Percentiles rank a stretch among this genome's conserved stretches.
These are phyloP conservation scores for Plutomurus gul DNA, from an alignment of 1,140 invertebrate species.

Conservation along the genomic window DNA sequence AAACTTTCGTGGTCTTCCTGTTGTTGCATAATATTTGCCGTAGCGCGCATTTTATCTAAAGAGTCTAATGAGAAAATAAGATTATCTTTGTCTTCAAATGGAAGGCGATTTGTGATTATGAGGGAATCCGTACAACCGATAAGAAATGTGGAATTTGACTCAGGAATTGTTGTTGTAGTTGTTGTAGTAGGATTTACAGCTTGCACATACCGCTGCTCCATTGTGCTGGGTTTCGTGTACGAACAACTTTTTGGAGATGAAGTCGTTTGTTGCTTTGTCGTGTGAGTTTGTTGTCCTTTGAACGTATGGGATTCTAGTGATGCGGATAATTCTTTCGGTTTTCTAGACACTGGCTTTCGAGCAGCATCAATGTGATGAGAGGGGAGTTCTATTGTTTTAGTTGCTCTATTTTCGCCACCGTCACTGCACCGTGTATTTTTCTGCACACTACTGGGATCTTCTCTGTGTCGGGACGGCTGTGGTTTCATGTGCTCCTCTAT, in stretches of 20 bases:
- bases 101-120: background rate
- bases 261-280: no score
- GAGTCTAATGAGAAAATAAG: conserved; percentile 7
- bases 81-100: background rate
- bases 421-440: background rate
- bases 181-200: no score
- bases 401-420: background rate
- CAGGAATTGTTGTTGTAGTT: background rate
- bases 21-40: background rate
- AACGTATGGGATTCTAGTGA: no score
- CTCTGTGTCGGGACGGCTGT: background rate
- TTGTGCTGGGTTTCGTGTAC: no score
- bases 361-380: no score
- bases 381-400: no score
- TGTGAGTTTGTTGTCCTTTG: no score
- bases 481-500: background rate
- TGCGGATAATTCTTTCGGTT: no score
- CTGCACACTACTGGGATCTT: background rate
- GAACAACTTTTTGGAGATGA: no score
- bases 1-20: background rate
- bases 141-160: background rate
- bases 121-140: background rate
- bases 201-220: no score
- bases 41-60: background rate
- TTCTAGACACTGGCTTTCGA: no score